Evolutionary conservation across 2,797 vertebrate genomes (phyloP), one percentile per base, ranked within the genome.

Genomic region (Simalia tracyae): DNA sequence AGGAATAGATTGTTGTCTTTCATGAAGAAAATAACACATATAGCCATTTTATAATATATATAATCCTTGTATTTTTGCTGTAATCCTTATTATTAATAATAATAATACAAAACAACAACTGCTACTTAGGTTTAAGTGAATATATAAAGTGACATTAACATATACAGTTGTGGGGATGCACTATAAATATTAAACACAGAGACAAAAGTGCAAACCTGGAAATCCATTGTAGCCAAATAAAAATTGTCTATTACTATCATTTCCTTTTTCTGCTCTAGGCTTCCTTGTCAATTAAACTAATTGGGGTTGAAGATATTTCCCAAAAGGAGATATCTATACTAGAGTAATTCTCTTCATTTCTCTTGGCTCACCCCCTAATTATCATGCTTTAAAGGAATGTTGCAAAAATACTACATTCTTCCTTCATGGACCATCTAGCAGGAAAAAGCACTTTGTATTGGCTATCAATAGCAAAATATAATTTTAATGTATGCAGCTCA

Each of bases 261-360:
- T 91, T 97, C 0, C 0, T 94, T 96, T 93, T 89, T 95, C 93
- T 94, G 97, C 95, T 97, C 94, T 95, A 64, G 56, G 91, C 96
- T 96, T 95, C 92, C 94, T 96, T 96, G 95, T 97, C 97, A 97
- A 96, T 97, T 97, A 98, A 96, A 95, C 94, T 97, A 97, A 97
- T 97, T 96, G 97, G 94, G 92, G 92, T 95, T 97, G 96, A 97
- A 97, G 95, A 95, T 96, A 96, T 97, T 97, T 98, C 95, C 97
- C 96, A 93, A 94, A 96, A 98, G 97, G 93, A 97, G 91, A 96
- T 93, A 94, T 93, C 31, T 93, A 92, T 95, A 91, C 92, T 96
- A 95, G 94, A 96, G 94, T 94, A 97, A 97, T 97, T 97, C 2
- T 17, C n/a, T 68, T 68, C 14, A 68, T 68, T 64, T 28, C 4